These are phyloP conservation scores for Apis florea DNA, from an alignment of 1,140 invertebrate species.

Conservation along the genomic window DNA sequence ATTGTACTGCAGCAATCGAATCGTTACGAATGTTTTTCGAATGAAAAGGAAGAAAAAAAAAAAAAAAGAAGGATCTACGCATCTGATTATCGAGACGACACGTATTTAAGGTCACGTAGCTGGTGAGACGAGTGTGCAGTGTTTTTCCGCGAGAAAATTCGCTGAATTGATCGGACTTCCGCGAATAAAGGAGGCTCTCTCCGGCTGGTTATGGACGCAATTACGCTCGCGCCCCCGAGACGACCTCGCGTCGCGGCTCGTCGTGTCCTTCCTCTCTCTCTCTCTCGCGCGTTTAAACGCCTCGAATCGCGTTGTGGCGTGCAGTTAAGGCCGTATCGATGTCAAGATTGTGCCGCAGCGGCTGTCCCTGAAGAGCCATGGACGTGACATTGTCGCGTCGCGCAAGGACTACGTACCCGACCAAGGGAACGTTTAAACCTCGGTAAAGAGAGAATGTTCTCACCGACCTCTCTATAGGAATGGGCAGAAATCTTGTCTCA, in stretches of 20 bases:
- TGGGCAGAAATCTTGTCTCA: conserved; percentile 2
- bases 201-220: conserved; percentile 32
- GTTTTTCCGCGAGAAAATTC: conserved; percentile 16
- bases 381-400: conserved; percentile 75
- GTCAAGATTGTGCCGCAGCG: conserved; percentile 69
- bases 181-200: background rate
- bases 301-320: conserved; percentile 13
- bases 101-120: background rate
- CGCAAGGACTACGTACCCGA: conserved; percentile 61
- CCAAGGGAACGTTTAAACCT: conserved; percentile 10
- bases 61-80: no score
- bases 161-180: background rate
- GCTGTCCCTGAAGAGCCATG: conserved; percentile 62
- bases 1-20: no score
- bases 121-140: no score
- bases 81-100: no score
- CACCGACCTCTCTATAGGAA: no score
- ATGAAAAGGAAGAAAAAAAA: no score
- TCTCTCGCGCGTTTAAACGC: conserved; percentile 33
- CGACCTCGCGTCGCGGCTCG: conserved; percentile 37
- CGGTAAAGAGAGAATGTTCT: background rate
- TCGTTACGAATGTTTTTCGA: no score
- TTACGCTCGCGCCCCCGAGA: conserved; percentile 53
- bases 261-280: conserved; percentile 40
- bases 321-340: conserved; percentile 66